phyloP scores from a whole-genome alignment of 2,113 vertebrate species.

The Plotosus lineatus region DNA sequence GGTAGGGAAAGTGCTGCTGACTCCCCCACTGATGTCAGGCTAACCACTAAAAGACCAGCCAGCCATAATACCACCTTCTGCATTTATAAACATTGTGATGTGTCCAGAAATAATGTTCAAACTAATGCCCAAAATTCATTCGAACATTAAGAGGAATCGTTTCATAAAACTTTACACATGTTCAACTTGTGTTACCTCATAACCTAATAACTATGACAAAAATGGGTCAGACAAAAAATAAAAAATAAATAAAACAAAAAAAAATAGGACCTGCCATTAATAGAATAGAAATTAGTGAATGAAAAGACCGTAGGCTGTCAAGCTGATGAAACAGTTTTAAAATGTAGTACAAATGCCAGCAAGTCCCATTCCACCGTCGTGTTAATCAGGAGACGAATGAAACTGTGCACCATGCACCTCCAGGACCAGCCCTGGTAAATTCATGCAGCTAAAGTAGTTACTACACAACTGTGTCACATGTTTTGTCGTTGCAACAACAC shows the following conservation, averaged over 20 bases:
- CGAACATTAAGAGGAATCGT: no score
- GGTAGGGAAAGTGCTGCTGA: no score
- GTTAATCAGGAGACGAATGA: background rate
- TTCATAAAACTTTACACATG: no score
- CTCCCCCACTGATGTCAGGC: no score
- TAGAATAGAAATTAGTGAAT: background rate
- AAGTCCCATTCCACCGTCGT: background rate
- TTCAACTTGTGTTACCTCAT: no score
- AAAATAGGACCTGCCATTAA: background rate
- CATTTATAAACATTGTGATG: no score
- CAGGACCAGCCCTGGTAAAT: background rate
- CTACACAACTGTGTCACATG: background rate
- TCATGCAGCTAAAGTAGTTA: background rate
- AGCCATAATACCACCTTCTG: no score
- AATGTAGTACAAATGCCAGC: background rate
- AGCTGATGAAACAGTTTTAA: background rate
- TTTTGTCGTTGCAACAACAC: no score
- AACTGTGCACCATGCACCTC: background rate
- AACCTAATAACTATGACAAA: no score
- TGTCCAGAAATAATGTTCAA: no score
- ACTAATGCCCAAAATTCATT: no score
- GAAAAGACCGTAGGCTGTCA: background rate
- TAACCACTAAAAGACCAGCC: no score
- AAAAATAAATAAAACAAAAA: background rate
- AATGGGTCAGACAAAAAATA: background rate